Percentiles rank a stretch among this genome's conserved stretches.
These are phyloP conservation scores for Accipiter virgatus DNA, from an alignment of 2,113 vertebrate species.

Conservation along the genomic window DNA sequence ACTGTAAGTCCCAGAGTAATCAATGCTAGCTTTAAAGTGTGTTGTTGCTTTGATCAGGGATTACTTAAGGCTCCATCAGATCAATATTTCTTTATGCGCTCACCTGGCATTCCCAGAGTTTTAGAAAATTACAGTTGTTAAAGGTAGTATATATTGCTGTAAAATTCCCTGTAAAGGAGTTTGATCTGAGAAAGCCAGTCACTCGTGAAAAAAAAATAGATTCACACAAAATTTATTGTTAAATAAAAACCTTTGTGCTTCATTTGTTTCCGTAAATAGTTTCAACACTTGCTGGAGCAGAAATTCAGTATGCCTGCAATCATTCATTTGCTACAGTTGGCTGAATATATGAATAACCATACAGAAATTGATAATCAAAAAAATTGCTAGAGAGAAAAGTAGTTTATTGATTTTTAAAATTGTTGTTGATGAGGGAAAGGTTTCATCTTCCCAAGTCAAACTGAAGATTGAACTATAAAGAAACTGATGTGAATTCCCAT, in stretches of 20 bases:
- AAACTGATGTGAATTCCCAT: not conserved
- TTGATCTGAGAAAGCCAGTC: not conserved
- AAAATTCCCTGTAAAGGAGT: not conserved
- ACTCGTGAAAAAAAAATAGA: not conserved
- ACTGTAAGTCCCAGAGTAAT: not conserved
- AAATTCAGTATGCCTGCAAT: not conserved
- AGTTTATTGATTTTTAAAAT: not conserved
- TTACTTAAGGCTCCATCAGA: not conserved
- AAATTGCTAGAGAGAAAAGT: not conserved
- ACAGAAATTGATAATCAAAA: not conserved
- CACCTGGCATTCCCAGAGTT: not conserved
- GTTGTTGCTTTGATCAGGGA: not conserved
- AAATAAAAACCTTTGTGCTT: conserved; percentile 15
- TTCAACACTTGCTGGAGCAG: not conserved
- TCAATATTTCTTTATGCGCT: not conserved
- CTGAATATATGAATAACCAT: conserved; percentile 13
- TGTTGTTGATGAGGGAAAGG: not conserved
- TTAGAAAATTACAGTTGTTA: not conserved
- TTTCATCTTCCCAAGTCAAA: not conserved
- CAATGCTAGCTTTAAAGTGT: not conserved
- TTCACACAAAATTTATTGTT: not conserved
- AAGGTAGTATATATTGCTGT: not conserved
- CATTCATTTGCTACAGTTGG: not conserved
- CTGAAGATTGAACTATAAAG: not conserved
- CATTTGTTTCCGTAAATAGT: not conserved